Base-by-base conservation (phyloP, 2,888 invertebrate species). In the Muscina levida region DNA sequence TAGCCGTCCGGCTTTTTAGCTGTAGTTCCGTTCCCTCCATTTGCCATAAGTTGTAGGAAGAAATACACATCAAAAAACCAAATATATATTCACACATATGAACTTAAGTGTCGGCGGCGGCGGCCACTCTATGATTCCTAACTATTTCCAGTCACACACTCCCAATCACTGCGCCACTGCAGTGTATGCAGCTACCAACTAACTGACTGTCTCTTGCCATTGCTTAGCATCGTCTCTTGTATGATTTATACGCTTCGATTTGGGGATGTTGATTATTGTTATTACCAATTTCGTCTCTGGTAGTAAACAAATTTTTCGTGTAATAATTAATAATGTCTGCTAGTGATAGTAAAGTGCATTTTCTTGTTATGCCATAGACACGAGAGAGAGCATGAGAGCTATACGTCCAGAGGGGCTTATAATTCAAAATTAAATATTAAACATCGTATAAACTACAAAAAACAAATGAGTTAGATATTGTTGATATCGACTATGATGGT, bases 291-390 rank as follows among this genome's bases (percentile, higher is more conserved):
- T 39, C 17, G 62, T 62, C 39, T 62, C 57, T n/a, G 31, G 31
- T 31, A 31, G 17, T 42, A 56, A 71, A 72, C 59, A 70, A 77
- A 56, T 77, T 77, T 71, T 15, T 48, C 73, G 66, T 80, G 80
- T 80, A 80, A 74, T 73, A 80, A 80, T 77, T 80, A 80, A 80
- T 80, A 77, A 74, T 77, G 66, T 71, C 70, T 72, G 24, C 59
- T 59, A 24, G 13, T 31, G 46, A 44, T 56, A 67, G 73, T 67
- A 77, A 80, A 80, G 80, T 80, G 80, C 77, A 73, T 80, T 80
- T 80, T 59, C 80, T 67, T 80, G 80, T 80, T 80, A 8, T 31
- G 31, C 8, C 4, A 5, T 31, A 8, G 3, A 31, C 8, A 31
- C 3, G 31, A 31, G 31, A 31, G 8, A 31, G 31, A 31, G 8